A percentile compares a stretch with the other conserved stretches of the same genome.
These are phyloP conservation scores for Trichogramma pretiosum DNA, from an alignment of 1,140 invertebrate genomes.

Conservation along the genomic window DNA sequence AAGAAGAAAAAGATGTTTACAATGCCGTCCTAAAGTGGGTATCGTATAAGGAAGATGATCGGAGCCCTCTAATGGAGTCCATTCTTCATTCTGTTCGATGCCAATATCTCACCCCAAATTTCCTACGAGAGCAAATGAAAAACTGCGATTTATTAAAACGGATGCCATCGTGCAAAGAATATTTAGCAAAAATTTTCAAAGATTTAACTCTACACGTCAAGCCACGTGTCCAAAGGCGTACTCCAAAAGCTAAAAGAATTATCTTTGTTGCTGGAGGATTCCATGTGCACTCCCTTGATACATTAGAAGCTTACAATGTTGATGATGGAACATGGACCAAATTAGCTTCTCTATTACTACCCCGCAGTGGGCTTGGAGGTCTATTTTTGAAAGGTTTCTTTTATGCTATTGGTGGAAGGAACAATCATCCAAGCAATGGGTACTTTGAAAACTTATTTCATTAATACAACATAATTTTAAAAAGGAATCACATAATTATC, in stretches of 20 bases:
- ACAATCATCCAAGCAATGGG: constrained; percentile 75
- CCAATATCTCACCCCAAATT: constrained; percentile 84
- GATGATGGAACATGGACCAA: constrained; percentile 76
- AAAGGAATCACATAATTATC: constrained; percentile 13
- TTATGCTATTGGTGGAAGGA: constrained; percentile 84
- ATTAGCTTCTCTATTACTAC: constrained; percentile 68
- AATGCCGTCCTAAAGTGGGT: constrained; percentile 87
- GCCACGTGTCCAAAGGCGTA: constrained; percentile 69
- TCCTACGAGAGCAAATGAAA: constrained; percentile 81
- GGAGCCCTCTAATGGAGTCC: constrained; percentile 75
- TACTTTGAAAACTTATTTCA: too few species aligned
- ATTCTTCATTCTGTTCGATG: constrained; percentile 81
- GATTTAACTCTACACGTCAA: constrained; percentile 77
- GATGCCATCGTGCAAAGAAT: constrained; percentile 78
- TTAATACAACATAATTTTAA: too few species aligned
- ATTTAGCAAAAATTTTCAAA: constrained; percentile 82
- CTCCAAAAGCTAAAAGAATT: constrained; percentile 74
- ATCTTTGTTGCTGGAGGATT: constrained; percentile 89
- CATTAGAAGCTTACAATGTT: constrained; percentile 79
- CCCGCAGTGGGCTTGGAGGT: constrained; percentile 78
- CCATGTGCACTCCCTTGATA: constrained; percentile 72
- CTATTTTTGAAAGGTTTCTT: constrained; percentile 78
- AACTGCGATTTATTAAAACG: constrained; percentile 82
- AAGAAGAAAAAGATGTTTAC: constrained; percentile 84
- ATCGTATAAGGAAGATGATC: constrained; percentile 73